Evolutionary conservation across 1,140 invertebrate species (phyloP), one percentile per base, ranked within the genome.

Genomic region (Eufriesea mexicana): DNA sequence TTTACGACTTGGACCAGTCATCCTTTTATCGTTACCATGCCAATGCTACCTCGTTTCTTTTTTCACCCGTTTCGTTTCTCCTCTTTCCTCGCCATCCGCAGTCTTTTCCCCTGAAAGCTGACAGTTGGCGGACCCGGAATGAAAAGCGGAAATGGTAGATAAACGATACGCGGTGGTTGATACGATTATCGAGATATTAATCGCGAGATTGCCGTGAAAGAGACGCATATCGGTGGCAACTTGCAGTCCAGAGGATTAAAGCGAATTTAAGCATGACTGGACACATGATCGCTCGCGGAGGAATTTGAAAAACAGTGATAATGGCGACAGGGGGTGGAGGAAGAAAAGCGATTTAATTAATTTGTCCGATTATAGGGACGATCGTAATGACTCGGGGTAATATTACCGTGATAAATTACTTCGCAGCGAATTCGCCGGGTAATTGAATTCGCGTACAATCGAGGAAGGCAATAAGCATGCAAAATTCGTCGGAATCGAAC

Each of bases 361-460:
- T 78, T n/a, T 18, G n/a, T 14, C 16, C 49, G n/a, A 67, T 78
- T 67, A 47, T 67, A 42, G 16, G 51, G 42, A 42, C 1, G 59
- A 51, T 66, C 35, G n/a, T 16, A 47, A 54, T 47, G 57, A 16
- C 42, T 20, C 16, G 18, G 18, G 18, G 20, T 42, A 25, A 59
- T 28, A 49, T 47, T 57, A 49, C 20, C 73, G 55, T 9, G 45
- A 62, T 25, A 35, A 55, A 68, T 54, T 45, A 7, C 51, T 42
- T 68, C 55, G 47, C 49, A 25, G 0, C 23, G 42, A 9, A 18
- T 78, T 23, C 76, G 14, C 64, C 5, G n/a, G 16, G 18, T 57
- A 78, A 78, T 78, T 70, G 76, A 78, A 70, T 70, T 57, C 47
- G 23, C 35, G 8, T 45, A 57, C 16, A 70, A 77, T 67, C 54